Evolutionary conservation across 1,140 invertebrate species (phyloP).

Genomic region (Drosophila tristis): DNA sequence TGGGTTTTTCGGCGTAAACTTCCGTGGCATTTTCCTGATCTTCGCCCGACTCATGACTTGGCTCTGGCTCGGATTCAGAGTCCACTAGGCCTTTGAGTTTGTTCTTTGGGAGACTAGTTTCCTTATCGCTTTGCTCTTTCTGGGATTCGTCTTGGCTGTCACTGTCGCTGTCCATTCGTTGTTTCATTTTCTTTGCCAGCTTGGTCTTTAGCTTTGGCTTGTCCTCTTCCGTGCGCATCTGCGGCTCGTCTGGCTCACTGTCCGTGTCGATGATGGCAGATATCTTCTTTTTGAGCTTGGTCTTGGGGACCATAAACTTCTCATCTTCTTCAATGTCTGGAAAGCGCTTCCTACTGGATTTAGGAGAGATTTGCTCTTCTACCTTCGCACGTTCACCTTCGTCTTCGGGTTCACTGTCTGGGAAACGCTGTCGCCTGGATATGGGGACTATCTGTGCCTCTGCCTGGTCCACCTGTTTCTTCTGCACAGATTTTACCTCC

Average conservation of each 20-base stretch:
- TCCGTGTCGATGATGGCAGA: constrained; percentile 55
- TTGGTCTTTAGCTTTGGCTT: constrained; percentile 13
- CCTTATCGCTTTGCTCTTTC: constrained; percentile 1
- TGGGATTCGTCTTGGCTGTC: constrained; percentile 18
- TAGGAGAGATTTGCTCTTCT: neutral
- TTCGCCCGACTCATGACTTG: constrained; percentile 27
- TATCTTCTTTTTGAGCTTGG: constrained; percentile 43
- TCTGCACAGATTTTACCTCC: neutral
- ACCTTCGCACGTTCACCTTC: constrained; percentile 9
- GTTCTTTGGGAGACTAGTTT: constrained; percentile 12
- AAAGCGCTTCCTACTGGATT: neutral
- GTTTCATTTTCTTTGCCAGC: constrained; percentile 18
- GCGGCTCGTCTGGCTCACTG: constrained; percentile 36
- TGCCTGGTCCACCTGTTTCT: neutral
- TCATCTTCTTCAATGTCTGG: constrained; percentile 3
- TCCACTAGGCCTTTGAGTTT: constrained; percentile 62
- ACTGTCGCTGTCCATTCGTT: constrained; percentile 35
- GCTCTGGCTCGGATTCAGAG: constrained; percentile 61
- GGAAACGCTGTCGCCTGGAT: neutral
- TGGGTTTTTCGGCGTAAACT: constrained; percentile 16
- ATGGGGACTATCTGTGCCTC: neutral
- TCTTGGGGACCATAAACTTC: neutral
- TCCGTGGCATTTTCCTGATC: constrained; percentile 29
- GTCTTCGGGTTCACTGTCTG: constrained; percentile 2
- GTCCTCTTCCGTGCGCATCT: neutral